A percentile compares a stretch with the other conserved stretches of the same genome.
phyloP scores from a whole-genome alignment of 1,140 invertebrate genomes.

The Zaprionus taronus region DNA sequence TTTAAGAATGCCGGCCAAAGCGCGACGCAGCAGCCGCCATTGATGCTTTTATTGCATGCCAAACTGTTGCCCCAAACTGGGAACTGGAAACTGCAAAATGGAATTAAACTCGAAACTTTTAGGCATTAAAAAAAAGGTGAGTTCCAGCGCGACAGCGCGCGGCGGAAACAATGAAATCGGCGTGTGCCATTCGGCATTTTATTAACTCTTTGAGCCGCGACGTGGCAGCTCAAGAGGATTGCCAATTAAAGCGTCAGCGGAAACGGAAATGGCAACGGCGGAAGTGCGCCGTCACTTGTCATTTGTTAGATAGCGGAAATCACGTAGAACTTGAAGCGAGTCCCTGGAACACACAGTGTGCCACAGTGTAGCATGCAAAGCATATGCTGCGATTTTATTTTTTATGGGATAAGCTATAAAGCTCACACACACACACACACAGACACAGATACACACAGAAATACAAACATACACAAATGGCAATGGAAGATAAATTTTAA shows the following conservation, averaged over 20 bases:
- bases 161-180: constrained; percentile 56
- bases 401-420: constrained; percentile 63
- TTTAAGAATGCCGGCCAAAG: constrained; percentile 59
- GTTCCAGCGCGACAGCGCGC: constrained; percentile 17
- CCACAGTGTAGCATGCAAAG: constrained; percentile 24
- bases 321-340: constrained; percentile 2
- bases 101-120: constrained; percentile 72
- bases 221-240: constrained; percentile 36
- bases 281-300: constrained; percentile 30
- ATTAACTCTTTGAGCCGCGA: constrained; percentile 60
- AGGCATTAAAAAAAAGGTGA: constrained; percentile 52
- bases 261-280: constrained; percentile 12
- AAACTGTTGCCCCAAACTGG: constrained; percentile 69
- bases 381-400: constrained; percentile 46
- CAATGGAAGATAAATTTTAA: constrained; percentile 73
- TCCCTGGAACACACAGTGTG: not conserved
- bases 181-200: constrained; percentile 56
- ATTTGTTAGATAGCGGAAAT: constrained; percentile 30
- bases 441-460: not conserved
- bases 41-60: constrained; percentile 69
- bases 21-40: constrained; percentile 49
- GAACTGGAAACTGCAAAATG: constrained; percentile 38
- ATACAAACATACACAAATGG: constrained; percentile 10
- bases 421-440: constrained; percentile 8
- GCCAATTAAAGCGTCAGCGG: constrained; percentile 60